Conservation (phyloP, 2,888 invertebrate genomes). For the Apamea monoglypha region DNA sequence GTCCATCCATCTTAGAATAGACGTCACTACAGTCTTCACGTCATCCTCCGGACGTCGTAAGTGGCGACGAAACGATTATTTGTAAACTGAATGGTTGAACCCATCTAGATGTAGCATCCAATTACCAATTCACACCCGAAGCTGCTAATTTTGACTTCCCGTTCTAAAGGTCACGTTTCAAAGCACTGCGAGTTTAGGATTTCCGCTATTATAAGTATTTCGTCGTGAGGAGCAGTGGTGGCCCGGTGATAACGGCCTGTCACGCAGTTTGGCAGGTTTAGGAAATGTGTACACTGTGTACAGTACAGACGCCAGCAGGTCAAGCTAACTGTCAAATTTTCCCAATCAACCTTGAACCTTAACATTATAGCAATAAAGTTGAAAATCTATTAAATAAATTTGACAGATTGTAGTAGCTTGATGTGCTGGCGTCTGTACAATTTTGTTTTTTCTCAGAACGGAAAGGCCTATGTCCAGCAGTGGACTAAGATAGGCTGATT, state of each 20-base stretch:
- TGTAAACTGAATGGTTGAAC: conserved; percentile 27
- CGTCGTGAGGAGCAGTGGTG: not conserved
- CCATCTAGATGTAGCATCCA: not conserved
- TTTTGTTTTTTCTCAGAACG: too few relatives aligned
- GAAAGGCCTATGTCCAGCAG: too few relatives aligned
- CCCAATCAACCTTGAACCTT: too few relatives aligned
- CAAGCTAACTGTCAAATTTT: too few relatives aligned
- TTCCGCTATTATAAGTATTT: conserved; percentile 1
- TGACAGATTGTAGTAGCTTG: too few relatives aligned
- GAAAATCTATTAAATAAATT: too few relatives aligned
- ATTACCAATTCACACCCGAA: conserved; percentile 15
- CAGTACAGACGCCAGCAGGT: too few relatives aligned
- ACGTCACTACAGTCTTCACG: not conserved
- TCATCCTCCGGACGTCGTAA: conserved; percentile 47
- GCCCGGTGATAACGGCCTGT: not conserved
- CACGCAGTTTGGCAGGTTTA: too few relatives aligned
- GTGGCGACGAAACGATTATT: conserved; percentile 21
- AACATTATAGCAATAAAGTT: too few relatives aligned
- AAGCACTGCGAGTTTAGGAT: not conserved
- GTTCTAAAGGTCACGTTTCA: not conserved
- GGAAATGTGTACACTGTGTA: too few relatives aligned
- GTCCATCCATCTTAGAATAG: not conserved
- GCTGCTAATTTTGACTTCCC: not conserved
- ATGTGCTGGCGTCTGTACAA: too few relatives aligned
- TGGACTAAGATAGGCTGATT: too few relatives aligned